Conservation (phyloP, 2,113 vertebrate species). For the Elgaria multicarinata region DNA sequence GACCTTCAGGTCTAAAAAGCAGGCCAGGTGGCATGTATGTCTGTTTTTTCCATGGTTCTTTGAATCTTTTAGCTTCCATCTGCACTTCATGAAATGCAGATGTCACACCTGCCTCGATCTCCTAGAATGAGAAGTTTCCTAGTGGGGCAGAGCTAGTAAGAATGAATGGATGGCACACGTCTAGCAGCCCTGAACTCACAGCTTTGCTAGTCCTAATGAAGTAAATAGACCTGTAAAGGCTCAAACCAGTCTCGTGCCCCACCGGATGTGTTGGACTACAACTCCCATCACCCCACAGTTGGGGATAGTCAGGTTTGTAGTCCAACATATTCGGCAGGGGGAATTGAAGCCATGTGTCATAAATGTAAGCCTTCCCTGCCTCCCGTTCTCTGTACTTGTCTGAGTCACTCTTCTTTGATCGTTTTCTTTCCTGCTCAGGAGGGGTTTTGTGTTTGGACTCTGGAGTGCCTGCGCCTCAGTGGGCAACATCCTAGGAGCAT, state of each 20-base stretch:
- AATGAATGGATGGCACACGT: background rate
- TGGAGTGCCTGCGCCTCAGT: slow-evolving; percentile 98
- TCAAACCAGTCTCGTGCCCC: background rate
- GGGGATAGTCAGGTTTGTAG: background rate
- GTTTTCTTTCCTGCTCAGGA: slow-evolving; percentile 72
- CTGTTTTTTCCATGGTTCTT: background rate
- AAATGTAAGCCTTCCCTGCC: slow-evolving; percentile 10
- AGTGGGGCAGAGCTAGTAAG: background rate
- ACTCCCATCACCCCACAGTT: too few species aligned
- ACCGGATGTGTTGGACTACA: too few species aligned
- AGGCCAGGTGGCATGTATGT: background rate
- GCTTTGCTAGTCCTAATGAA: too few species aligned
- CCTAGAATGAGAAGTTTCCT: too few species aligned
- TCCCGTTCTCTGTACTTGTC: background rate
- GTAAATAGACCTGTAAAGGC: background rate
- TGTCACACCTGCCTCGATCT: too few species aligned
- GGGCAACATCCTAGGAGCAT: slow-evolving; percentile 95
- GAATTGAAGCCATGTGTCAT: background rate
- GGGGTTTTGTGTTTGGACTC: slow-evolving; percentile 94
- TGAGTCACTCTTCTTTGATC: fast-evolving
- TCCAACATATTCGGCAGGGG: background rate
- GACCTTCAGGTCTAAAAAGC: background rate
- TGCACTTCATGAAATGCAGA: too few species aligned
- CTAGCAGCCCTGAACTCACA: background rate
- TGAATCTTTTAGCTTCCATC: too few species aligned